Base-by-base conservation (phyloP, 1,140 invertebrate species). In the Bathynomus jamesi region DNA sequence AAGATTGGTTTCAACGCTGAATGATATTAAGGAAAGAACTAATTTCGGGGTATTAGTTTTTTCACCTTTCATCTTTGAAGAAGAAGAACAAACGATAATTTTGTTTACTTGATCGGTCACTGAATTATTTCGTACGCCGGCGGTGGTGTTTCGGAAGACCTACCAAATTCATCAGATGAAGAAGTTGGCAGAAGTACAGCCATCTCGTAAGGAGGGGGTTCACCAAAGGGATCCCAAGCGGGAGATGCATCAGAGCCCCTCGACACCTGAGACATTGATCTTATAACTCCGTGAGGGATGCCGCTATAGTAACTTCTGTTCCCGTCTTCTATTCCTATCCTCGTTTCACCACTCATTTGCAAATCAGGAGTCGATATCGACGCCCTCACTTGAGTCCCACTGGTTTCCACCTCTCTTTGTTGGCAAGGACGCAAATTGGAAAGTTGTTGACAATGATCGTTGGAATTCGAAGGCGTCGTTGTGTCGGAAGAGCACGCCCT, bases 161-260 rank as follows among this genome's bases (percentile, higher is more conserved):
- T 70, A 8, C 25, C 13, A 17, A 53, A n/a, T 2, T 67, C 11
- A 46, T 46, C 13, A 3, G 65, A 63, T 3, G 67, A 40, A 40
- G 75, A 65, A 2, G 69, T 69, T 1, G 75, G 75, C 0, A 76
- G 65, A 17, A 76, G 65, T 28, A 76, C 70, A 46, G 75, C 75
- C n/a, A 76, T 40, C 27, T 76, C 67, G 61, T 76, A 76, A 28
- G 75, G 75, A 8, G 75, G 75, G 17, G 75, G 75, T 31, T 73
- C 75, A 28, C 63, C 53, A 32, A 29, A 21, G 21, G 61, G 67
- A 4, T 73, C 61, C 8, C 28, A 28, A 62, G 53, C 60, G 5
- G 63, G 65, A 28, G 69, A 65, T 0, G 46, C 40, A 53, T 40
- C 28, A 4, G 67, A 29, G 13, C 46, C 62, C 28, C 53, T 46